Conservation (phyloP, 2,797 vertebrate species). For the Philypnodon macrostomus region DNA sequence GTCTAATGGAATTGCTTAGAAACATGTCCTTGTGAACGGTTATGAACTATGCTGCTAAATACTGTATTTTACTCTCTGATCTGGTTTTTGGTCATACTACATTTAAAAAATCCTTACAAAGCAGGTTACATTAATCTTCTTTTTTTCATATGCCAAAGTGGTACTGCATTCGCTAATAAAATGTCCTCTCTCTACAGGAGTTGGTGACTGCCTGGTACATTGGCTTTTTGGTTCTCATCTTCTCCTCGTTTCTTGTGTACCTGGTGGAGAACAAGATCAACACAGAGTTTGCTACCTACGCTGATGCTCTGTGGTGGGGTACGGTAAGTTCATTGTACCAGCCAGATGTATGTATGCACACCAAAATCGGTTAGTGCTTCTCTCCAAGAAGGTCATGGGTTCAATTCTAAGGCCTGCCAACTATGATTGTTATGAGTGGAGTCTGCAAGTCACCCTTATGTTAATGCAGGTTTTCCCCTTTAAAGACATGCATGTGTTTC, state of each 20-base stretch:
- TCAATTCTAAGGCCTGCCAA: no score
- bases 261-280: slow-evolving; percentile 97
- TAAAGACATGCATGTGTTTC: no score
- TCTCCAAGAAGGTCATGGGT: no score
- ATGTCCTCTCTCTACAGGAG: slow-evolving; percentile 76
- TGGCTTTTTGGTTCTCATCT: slow-evolving; percentile 97
- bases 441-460: no score
- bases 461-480: no score
- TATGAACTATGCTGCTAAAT: no score
- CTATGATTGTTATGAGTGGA: no score
- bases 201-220: slow-evolving; percentile 99
- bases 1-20: not conserved
- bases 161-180: not conserved
- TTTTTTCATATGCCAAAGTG: not conserved
- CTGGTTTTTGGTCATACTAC: not conserved
- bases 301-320: slow-evolving; percentile 98
- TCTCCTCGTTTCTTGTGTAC: slow-evolving; percentile 98
- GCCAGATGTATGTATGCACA: no score
- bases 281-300: slow-evolving; percentile 93
- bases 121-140: no score
- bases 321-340: slow-evolving; percentile 83
- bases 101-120: no score
- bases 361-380: no score
- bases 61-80: not conserved
- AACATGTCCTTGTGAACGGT: not conserved